A percentile compares a stretch with the other conserved stretches of the same genome.
phyloP scores from a whole-genome alignment of 2,113 vertebrate species.

The Budorcas taxicolor region DNA sequence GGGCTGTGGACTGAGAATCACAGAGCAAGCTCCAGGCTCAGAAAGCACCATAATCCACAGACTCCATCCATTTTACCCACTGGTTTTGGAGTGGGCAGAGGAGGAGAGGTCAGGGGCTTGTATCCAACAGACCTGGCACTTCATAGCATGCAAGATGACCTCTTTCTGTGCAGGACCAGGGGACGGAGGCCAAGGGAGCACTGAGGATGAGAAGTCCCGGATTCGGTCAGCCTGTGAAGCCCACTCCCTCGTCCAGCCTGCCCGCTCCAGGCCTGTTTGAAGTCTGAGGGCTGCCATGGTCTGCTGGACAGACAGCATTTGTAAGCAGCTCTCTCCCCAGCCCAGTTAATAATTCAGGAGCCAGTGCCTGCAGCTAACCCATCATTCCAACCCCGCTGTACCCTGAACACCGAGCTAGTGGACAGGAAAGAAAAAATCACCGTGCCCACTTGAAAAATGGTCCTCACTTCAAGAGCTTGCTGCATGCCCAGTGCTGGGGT shows the following conservation, averaged over 20 bases:
- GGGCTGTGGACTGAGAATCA: too few species aligned
- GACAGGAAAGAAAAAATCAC: slow-evolving; percentile 31
- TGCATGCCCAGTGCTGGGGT: background rate
- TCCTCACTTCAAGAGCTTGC: background rate
- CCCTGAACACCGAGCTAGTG: background rate
- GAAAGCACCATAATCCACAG: background rate
- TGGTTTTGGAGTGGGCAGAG: background rate
- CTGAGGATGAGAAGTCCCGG: background rate
- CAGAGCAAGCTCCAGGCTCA: background rate
- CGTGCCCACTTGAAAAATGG: background rate
- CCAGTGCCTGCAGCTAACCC: slow-evolving; percentile 33
- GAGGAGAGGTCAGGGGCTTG: background rate
- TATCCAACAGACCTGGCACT: background rate
- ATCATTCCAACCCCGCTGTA: slow-evolving; percentile 21
- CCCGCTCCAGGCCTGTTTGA: slow-evolving; percentile 21
- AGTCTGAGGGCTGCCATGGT: background rate
- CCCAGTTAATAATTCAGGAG: slow-evolving; percentile 74
- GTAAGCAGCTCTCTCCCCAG: slow-evolving; percentile 60
- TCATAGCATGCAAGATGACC: background rate
- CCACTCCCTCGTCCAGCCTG: background rate
- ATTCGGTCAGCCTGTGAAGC: background rate
- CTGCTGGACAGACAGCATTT: slow-evolving; percentile 57
- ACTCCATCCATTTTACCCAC: background rate
- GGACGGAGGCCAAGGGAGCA: background rate
- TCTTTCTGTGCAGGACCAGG: background rate